Conservation (phyloP, 2,888 invertebrate species). For the Thera britannica region DNA sequence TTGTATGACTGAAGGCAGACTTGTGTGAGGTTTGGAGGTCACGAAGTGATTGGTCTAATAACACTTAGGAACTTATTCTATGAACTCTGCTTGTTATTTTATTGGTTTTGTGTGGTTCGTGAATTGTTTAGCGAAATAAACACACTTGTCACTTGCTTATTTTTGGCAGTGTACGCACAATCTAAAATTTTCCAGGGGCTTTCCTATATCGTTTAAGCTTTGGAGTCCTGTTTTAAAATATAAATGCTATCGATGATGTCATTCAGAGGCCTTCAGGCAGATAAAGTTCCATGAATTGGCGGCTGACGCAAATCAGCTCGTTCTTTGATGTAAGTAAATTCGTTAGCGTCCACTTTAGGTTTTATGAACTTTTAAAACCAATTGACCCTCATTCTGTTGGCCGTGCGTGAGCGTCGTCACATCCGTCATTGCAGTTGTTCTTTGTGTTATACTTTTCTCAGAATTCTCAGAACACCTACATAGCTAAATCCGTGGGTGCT, state of each 20-base stretch:
- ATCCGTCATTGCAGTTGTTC: conserved; percentile 36
- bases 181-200: conserved; percentile 16
- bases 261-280: conserved; percentile 48
- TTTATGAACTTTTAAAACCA: conserved; percentile 70
- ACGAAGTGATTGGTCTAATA: conserved; percentile 64
- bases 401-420: conserved; percentile 62
- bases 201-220: conserved; percentile 21
- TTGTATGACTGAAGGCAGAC: conserved; percentile 56
- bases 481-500: neutral
- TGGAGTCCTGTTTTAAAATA: conserved; percentile 34
- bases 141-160: conserved; percentile 38
- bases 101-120: conserved; percentile 49
- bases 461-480: neutral
- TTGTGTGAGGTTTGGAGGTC: conserved; percentile 72
- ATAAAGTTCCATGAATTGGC: conserved; percentile 46
- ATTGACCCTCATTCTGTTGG: conserved; percentile 70
- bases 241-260: conserved; percentile 25
- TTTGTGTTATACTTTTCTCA: conserved; percentile 8
- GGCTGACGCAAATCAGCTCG: conserved; percentile 70
- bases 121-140: conserved; percentile 44
- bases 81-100: conserved; percentile 16
- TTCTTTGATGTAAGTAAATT: conserved; percentile 63
- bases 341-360: conserved; percentile 69
- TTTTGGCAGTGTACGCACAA: neutral
- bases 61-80: neutral